Evolutionary conservation across 2,113 vertebrate species (phyloP).

Genomic region (Steatornis caripensis): DNA sequence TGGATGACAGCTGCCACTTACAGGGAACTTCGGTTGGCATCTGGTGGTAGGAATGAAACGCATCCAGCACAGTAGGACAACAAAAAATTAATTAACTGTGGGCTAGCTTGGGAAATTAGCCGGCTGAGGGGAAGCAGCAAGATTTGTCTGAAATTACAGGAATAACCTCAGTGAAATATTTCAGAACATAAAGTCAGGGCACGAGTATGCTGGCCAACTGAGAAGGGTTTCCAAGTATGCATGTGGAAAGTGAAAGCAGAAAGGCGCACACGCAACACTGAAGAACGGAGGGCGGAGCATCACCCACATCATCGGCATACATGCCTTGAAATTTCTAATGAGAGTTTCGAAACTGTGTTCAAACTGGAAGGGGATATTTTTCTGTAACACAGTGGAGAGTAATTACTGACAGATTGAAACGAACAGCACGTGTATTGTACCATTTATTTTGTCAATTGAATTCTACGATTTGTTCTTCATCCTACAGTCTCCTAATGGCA

Average conservation of each 20-base stretch:
- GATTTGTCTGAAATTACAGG: not conserved
- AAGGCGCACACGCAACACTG: not conserved
- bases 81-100: conserved; percentile 24
- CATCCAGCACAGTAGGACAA: conserved; percentile 6
- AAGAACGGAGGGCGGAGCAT: not conserved
- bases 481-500: conserved; percentile 1
- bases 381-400: not conserved
- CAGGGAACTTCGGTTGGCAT: not conserved
- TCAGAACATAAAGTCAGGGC: not conserved
- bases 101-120: not conserved
- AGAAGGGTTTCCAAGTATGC: not conserved
- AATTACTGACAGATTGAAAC: conserved; percentile 8
- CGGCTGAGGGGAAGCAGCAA: not conserved
- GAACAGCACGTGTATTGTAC: not conserved
- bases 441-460: conserved; percentile 49
- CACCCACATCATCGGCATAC: not conserved
- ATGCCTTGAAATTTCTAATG: not conserved
- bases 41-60: not conserved
- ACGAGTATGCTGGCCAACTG: not conserved
- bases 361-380: conserved; percentile 29
- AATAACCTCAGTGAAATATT: not conserved
- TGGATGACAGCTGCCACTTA: not conserved
- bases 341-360: not conserved
- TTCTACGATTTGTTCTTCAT: conserved; percentile 37
- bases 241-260: not conserved